Evolutionary conservation across 1,140 invertebrate genomes (phyloP), one percentile per base, ranked within the genome.

Genomic region (Chymomyza costata): DNA sequence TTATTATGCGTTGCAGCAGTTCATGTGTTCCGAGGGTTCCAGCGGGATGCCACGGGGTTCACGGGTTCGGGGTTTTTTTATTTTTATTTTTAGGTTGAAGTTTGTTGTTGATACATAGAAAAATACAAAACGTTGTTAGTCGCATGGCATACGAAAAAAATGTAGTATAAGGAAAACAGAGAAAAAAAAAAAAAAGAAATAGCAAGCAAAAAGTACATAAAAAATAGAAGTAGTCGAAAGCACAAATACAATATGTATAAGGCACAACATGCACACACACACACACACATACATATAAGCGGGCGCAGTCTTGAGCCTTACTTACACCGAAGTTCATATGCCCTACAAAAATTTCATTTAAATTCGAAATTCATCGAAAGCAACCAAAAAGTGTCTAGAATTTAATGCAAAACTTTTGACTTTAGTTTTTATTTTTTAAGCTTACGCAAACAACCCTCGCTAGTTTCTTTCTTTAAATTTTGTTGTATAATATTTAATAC

Each of bases 91-190:
- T 34, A 13, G 8, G 32, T 34, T 34, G 21, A 28, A 1, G 15
- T 30, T 21, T 13, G 39, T 8, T 19, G n/a, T 6, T 16, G 1
- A 28, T 39, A 16, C 17, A 32, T 28, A 19, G 43, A 38, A 40
- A 34, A 25, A 44, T 35, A 52, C 30, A 50, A 43, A 49, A 54
- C 30, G 51, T 47, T 39, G 48, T 50, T 50, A 41, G 48, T 40
- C 15, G 48, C 47, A 40, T 19, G 18, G 17, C 18, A 28, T 25
- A 41, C n/a, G 8, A 25, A 25, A 25, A 5, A n/a, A n/a, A n/a
- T n/a, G n/a, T n/a, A n/a, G n/a, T n/a, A n/a, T n/a, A n/a, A n/a
- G n/a, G n/a, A n/a, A n/a, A n/a, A n/a, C n/a, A n/a, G n/a, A 28
- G 10, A 28, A 28, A 28, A 28, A 28, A 28, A 28, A 28, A 28